Evolutionary conservation across 2,888 invertebrate genomes (phyloP).

Genomic region (Hydroisotoma schaefferi): DNA sequence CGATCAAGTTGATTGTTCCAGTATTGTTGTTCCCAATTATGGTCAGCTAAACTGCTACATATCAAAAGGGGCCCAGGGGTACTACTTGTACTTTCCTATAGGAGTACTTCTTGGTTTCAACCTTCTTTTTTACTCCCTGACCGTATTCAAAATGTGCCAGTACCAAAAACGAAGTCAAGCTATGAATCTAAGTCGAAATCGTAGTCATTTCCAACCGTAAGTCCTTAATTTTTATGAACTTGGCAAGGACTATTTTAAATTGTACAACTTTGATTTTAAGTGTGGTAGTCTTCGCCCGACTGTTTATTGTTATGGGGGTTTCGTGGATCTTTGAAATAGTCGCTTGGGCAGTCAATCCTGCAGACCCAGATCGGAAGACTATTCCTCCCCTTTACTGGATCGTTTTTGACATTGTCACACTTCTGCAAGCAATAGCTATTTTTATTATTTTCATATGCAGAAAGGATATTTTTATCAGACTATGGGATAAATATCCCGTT

Average conservation of each 20-base stretch:
- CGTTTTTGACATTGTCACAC: slow-evolving; percentile 30
- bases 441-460: slow-evolving; percentile 34
- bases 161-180: slow-evolving; percentile 32
- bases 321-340: slow-evolving; percentile 34
- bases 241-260: background rate
- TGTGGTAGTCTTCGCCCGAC: slow-evolving; percentile 27
- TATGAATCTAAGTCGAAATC: slow-evolving; percentile 15
- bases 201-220: slow-evolving; percentile 30
- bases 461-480: slow-evolving; percentile 19
- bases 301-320: slow-evolving; percentile 39
- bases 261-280: background rate
- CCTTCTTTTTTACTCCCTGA: slow-evolving; percentile 27
- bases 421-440: slow-evolving; percentile 30
- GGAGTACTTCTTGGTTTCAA: slow-evolving; percentile 29
- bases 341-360: slow-evolving; percentile 15
- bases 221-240: background rate
- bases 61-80: slow-evolving; percentile 34
- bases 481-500: slow-evolving; percentile 24
- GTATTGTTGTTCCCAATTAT: slow-evolving; percentile 33
- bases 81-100: slow-evolving; percentile 31
- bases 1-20: slow-evolving; percentile 33
- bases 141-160: slow-evolving; percentile 32
- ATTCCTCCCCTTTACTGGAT: slow-evolving; percentile 27
- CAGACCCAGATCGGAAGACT: background rate
- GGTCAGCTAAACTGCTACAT: slow-evolving; percentile 40